Evolutionary conservation across 2,888 invertebrate genomes (phyloP).

Genomic region (Pantelozetes paolii): DNA sequence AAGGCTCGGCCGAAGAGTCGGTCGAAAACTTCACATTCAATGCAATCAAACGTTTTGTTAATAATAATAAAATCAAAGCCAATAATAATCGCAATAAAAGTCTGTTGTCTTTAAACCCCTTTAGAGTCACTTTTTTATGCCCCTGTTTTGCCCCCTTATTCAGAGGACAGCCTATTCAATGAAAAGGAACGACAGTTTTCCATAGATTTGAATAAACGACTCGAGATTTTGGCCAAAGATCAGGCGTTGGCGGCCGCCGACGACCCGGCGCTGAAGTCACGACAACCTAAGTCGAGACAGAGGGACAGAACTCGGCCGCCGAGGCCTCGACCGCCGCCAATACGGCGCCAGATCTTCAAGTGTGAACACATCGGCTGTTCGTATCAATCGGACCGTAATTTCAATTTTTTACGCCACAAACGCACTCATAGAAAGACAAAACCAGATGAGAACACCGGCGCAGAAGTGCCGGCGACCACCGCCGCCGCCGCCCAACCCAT

Average conservation of each 20-base stretch:
- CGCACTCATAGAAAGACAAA: constrained; percentile 37
- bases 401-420: constrained; percentile 40
- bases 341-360: constrained; percentile 37
- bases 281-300: neutral
- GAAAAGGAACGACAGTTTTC: constrained; percentile 17
- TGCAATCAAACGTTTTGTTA: neutral
- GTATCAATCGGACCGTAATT: constrained; percentile 41
- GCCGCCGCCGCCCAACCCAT: neutral
- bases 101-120: neutral
- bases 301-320: constrained; percentile 3
- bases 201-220: constrained; percentile 11
- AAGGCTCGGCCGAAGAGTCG: neutral
- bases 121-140: neutral
- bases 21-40: neutral
- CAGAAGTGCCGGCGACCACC: no score
- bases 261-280: neutral
- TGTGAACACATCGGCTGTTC: constrained; percentile 40
- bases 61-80: neutral
- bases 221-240: constrained; percentile 15
- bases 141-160: neutral
- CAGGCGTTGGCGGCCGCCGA: neutral
- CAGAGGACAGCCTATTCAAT: neutral
- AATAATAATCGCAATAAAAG: constrained; percentile 7
- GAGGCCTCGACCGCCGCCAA: constrained; percentile 32
- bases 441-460: neutral